Base-by-base conservation (phyloP, 2,888 invertebrate genomes). In the Athetis lepigone region DNA sequence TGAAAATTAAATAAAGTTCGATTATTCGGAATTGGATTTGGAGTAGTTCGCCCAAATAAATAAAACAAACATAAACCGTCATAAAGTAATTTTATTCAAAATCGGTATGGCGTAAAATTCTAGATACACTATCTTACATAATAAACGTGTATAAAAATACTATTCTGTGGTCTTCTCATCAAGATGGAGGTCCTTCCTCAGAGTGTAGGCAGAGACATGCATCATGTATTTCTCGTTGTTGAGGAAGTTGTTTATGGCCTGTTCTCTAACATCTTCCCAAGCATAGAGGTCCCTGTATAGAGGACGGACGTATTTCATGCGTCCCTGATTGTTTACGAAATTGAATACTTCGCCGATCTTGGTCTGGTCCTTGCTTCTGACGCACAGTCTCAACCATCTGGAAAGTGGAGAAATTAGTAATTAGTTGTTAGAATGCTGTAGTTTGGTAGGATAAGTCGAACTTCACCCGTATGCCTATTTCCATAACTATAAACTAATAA, bases 291-390 rank as follows among this genome's bases (percentile, higher is more conserved):
- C 98, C 68, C 98, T 96, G 91, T 98, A 99, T 49, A 99, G 95
- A 2, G 99, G 98, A 33, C 98, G 95, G 2, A 98, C 97, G 91
- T 96, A 99, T 90, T 99, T 99, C 98, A 99, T 98, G 57, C 99
- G 96, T 36, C 99, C 99, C 85, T 98, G 97, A 18, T 96, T 96
- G 76, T 97, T 98, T 8, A 98, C 96, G 94, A 99, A 98, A 19
- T 96, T 88, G 58, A 99, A 93, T 1, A 97, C 97, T 16, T 96
- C 95, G 1, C 95, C 91, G 36, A 99, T 91, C 81, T 96, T 96
- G 0, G 95, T 93, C 25, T 95, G 91, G 95, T 98, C 97, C 58
- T 95, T 95, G 11, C 97, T 97, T 85, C 96, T 96, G n/a, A 98
- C 93, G 73, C 97, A 96, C 62, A 98, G 88, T 61, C 98, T 96